Conservation (phyloP, 2,113 vertebrate species). For the Potamarius usumacintae region DNA sequence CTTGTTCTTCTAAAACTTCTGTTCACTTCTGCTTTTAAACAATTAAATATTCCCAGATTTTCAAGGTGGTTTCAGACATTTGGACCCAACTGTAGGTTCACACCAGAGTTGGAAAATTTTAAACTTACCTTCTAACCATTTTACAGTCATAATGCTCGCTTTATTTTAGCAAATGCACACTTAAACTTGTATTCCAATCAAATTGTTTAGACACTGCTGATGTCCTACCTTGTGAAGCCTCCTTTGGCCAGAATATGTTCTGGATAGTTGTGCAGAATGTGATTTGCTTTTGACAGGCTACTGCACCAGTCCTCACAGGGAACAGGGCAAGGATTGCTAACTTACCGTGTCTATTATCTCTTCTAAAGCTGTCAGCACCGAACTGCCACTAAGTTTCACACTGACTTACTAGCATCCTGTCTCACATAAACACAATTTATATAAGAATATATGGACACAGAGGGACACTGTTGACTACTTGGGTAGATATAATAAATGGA, state of each 20-base stretch:
- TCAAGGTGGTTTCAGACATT: neutral
- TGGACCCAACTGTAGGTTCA: neutral
- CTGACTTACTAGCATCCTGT: neutral
- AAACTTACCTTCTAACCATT: neutral
- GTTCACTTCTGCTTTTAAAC: no score
- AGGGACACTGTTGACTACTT: conserved; percentile 9
- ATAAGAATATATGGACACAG: conserved; percentile 7
- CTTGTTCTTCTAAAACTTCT: no score
- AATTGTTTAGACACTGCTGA: neutral
- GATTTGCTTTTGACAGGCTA: conserved; percentile 67
- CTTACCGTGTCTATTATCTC: conserved; percentile 69
- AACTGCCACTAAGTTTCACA: conserved; percentile 23
- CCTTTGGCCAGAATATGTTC: no score
- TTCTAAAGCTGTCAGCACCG: conserved; percentile 56
- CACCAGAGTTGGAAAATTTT: neutral
- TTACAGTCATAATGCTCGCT: neutral
- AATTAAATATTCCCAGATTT: no score
- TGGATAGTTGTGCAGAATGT: conserved; percentile 61
- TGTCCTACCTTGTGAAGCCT: conserved; percentile 47
- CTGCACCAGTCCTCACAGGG: conserved; percentile 62
- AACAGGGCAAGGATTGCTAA: conserved; percentile 59
- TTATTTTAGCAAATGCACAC: neutral
- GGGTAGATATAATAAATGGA: neutral
- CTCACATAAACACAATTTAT: neutral
- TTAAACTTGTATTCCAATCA: neutral